Percentiles rank a stretch among this genome's conserved stretches.
These are phyloP conservation scores for Pomacea canaliculata DNA, from an alignment of 2,888 invertebrate genomes.

Conservation along the genomic window DNA sequence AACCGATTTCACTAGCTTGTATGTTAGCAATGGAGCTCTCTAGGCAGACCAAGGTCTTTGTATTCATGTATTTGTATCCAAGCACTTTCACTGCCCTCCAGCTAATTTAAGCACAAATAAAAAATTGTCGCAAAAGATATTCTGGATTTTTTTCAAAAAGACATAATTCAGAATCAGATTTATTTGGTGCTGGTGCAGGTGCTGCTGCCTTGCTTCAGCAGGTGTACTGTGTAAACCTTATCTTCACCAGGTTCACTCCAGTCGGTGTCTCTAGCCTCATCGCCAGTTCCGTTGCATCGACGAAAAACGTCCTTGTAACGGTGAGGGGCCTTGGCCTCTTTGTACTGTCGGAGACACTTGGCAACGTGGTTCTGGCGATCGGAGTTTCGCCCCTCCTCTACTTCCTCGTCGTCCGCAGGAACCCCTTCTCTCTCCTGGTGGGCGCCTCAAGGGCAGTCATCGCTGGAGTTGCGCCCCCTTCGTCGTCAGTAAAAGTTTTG, in stretches of 20 bases:
- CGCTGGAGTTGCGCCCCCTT: constrained; percentile 39
- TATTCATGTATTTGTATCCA: no score
- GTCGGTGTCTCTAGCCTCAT: constrained; percentile 55
- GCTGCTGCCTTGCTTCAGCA: no score
- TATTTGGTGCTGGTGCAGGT: no score
- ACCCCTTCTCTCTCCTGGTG: constrained; percentile 44
- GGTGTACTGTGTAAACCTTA: no score
- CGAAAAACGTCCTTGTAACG: constrained; percentile 36
- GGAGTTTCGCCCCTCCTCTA: constrained; percentile 46
- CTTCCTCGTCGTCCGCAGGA: constrained; percentile 39
- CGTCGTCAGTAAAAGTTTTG: constrained; percentile 12
- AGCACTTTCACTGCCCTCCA: no score
- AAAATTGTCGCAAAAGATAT: no score
- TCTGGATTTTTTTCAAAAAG: no score
- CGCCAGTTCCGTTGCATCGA: constrained; percentile 42
- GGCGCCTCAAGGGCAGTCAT: constrained; percentile 39
- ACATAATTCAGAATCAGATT: no score
- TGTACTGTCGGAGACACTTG: constrained; percentile 43
- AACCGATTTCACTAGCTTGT: no score
- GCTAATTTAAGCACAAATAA: no score
- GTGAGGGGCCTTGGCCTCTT: constrained; percentile 50
- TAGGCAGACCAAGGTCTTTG: no score
- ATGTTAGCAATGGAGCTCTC: no score
- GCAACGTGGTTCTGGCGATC: constrained; percentile 43
- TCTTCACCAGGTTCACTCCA: constrained; percentile 48